A percentile compares a stretch with the other conserved stretches of the same genome.
phyloP scores from a whole-genome alignment of 2,797 vertebrate species.

The Hippoglossus hippoglossus region DNA sequence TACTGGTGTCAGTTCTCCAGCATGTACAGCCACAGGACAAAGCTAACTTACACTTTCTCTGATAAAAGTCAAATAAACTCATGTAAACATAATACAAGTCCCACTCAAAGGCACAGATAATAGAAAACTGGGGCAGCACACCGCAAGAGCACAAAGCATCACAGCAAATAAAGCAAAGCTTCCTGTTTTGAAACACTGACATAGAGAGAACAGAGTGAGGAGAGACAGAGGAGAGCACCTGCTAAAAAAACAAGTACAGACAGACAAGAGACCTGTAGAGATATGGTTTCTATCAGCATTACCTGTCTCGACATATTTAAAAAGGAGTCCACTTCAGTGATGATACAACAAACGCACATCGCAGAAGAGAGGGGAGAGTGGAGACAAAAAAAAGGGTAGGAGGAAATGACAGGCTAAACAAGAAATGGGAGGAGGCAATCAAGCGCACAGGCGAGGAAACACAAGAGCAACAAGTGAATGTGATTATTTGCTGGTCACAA shows the following conservation, averaged over 20 bases:
- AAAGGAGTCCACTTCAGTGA: conserved; percentile 46
- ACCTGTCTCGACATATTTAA: conserved; percentile 64
- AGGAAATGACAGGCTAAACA: conserved; percentile 60
- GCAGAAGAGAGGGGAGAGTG: not conserved
- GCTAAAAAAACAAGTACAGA: conserved; percentile 11
- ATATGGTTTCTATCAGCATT: conserved; percentile 32
- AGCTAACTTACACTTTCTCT: not conserved
- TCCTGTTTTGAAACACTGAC: conserved; percentile 43
- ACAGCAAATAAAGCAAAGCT: conserved; percentile 16
- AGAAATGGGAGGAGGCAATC: conserved; percentile 55
- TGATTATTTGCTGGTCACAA: conserved; percentile 25
- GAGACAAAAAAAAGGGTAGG: conserved; percentile 14
- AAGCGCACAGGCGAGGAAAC: conserved; percentile 63
- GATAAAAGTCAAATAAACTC: not conserved
- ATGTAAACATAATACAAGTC: not conserved
- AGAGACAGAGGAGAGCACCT: not conserved
- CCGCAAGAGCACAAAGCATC: not conserved
- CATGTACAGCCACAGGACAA: not conserved
- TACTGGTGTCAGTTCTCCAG: not conserved
- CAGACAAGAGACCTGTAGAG: not conserved
- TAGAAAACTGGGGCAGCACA: not conserved
- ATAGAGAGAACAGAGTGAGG: not conserved
- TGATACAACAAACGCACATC: conserved; percentile 27
- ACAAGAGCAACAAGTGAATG: conserved; percentile 41
- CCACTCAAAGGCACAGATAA: no score